These are phyloP conservation scores for Pan troglodytes DNA, from an alignment of 2,113 vertebrate species.

Conservation along the genomic window DNA sequence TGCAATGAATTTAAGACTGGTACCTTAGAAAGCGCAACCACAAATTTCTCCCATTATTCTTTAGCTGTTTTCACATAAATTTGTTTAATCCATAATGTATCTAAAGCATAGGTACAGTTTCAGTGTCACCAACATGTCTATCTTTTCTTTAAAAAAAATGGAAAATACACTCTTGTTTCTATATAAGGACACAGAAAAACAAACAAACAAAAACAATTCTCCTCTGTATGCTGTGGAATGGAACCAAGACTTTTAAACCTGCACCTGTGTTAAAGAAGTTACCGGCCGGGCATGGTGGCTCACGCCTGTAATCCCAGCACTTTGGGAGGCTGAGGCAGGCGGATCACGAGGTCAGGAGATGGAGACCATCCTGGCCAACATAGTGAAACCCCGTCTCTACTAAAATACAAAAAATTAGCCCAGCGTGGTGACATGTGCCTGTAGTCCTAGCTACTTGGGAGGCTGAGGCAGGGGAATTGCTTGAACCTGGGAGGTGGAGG, in stretches of 20 bases:
- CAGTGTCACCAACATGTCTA: neutral
- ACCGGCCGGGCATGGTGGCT: too few species aligned
- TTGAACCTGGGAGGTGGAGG: too few species aligned
- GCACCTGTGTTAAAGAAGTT: neutral
- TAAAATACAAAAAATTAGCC: too few species aligned
- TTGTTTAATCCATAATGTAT: neutral
- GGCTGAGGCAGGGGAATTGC: too few species aligned
- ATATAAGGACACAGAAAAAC: neutral
- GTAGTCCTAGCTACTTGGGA: too few species aligned
- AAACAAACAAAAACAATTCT: neutral
- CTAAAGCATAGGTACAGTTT: neutral
- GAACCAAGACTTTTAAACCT: neutral
- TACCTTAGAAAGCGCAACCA: neutral
- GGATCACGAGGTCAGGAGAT: too few species aligned
- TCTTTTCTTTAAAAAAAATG: neutral
- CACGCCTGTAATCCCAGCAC: too few species aligned
- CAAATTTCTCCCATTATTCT: neutral
- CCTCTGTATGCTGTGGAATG: neutral
- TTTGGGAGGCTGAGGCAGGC: too few species aligned
- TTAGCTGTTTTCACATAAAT: slow-evolving; percentile 26
- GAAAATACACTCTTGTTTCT: neutral
- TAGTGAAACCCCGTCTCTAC: too few species aligned
- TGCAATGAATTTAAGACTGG: neutral
- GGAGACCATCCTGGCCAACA: too few species aligned
- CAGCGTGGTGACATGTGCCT: too few species aligned